Percentiles rank a stretch among this genome's conserved stretches.
These are phyloP conservation scores for Potamarius usumacintae DNA, from an alignment of 2,113 vertebrate species.

Conservation along the genomic window DNA sequence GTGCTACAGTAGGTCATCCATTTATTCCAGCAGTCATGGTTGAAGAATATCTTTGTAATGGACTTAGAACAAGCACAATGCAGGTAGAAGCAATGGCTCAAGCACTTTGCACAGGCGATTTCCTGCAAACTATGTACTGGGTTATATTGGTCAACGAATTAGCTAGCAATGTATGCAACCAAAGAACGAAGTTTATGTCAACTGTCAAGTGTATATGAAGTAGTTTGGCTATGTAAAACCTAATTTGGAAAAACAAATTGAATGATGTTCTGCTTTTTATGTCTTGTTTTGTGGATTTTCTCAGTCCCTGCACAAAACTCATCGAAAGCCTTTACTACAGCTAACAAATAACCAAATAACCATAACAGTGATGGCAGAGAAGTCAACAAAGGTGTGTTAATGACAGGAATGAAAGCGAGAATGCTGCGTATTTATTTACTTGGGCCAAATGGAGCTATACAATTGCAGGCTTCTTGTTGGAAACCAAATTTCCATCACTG, in stretches of 20 bases:
- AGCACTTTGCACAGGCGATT: not conserved
- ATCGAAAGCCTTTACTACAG: not conserved
- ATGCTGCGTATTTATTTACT: not conserved
- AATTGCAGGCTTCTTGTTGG: not conserved
- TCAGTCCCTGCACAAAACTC: not conserved
- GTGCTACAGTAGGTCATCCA: not conserved
- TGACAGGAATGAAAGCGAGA: not conserved
- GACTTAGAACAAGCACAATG: not conserved
- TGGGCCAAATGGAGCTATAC: not conserved
- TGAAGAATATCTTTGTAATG: not conserved
- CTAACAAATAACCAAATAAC: not conserved
- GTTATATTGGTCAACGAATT: not conserved
- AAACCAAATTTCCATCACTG: not conserved
- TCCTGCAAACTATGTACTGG: not conserved
- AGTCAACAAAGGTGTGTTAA: not conserved
- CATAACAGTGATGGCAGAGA: not conserved
- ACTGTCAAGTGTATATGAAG: not conserved
- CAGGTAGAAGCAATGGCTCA: not conserved
- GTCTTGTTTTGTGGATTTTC: not conserved
- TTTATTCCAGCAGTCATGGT: slow-evolving; percentile 10
- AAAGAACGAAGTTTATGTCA: not conserved
- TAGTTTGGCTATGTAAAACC: not conserved
- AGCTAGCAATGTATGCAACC: not conserved
- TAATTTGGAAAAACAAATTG: not conserved
- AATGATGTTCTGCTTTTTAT: not conserved